These are phyloP conservation scores for Bucorvus abyssinicus DNA, from an alignment of 2,797 vertebrate species.

Conservation along the genomic window DNA sequence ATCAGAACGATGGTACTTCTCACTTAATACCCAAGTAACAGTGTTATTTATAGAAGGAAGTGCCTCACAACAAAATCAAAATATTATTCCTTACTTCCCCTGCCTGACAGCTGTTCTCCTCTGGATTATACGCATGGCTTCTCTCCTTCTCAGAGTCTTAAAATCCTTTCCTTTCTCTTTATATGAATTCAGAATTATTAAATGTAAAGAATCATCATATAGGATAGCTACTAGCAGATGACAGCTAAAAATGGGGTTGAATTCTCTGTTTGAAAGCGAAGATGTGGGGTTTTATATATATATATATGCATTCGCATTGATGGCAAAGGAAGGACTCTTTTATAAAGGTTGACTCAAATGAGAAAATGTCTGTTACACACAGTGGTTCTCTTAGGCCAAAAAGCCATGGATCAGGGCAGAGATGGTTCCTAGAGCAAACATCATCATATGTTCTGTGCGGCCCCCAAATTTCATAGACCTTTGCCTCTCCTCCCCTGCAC, in stretches of 20 bases:
- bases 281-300: background rate
- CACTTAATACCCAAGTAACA: slow-evolving; percentile 13
- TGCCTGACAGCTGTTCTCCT: background rate
- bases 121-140: background rate
- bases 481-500: background rate
- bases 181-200: background rate
- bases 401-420: background rate
- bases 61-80: slow-evolving; percentile 14
- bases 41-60: slow-evolving; percentile 37
- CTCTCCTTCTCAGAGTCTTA: background rate
- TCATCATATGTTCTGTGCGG: accelerated
- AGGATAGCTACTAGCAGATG: background rate
- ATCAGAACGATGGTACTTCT: background rate
- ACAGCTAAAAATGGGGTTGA: background rate
- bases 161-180: background rate
- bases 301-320: background rate
- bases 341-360: background rate
- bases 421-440: background rate
- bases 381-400: background rate
- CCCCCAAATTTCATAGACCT: background rate
- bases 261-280: background rate
- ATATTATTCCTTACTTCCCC: background rate
- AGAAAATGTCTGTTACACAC: background rate
- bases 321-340: background rate
- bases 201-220: background rate